Evolutionary conservation across 2,113 vertebrate genomes (phyloP), one percentile per base, ranked within the genome.

Genomic region (Chionomys nivalis): DNA sequence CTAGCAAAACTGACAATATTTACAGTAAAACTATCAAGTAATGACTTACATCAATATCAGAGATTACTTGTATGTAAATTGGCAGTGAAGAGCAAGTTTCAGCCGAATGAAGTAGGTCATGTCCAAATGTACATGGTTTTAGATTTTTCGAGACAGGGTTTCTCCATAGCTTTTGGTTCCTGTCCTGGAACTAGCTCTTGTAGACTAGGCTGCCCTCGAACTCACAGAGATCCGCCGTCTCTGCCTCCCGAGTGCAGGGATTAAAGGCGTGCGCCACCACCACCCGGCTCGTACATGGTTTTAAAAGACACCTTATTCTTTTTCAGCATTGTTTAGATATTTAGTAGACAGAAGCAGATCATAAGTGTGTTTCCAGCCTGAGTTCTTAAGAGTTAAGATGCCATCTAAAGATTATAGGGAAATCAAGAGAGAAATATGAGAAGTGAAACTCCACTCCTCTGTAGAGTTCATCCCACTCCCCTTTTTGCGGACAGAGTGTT

Each of bases 1-100:
- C 24, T 89, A 85, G 23, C 76, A 94, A 10, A 78, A 47, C 61
- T 96, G 39, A 89, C 65, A 5, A 17, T 82, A 47, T 94, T 94
- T 36, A 73, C n/a, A 77, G 26, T 66, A 42, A 87, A 42, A 94
- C 39, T 85, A 44, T 78, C 70, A 79, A 91, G 11, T 86, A 66
- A 21, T 73, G 47, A 72, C 58, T 81, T 96, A 31, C 0, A 39
- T 81, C 52, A 66, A 66, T 87, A n/a, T 55, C n/a, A 87, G 5
- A 52, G 63, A 91, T 88, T 75, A 72, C n/a, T 47, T 91, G 85
- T 17, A 77, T 21, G 6, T 44, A 3, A 39, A 1, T 90, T 70
- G 63, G 19, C 78, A 76, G 6, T 52, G 10, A 36, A 95, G 86
- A 26, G 39, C 28, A 78, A 49, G n/a, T 66, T 79, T 85, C 49